Base-by-base conservation (phyloP, 2,888 invertebrate species). In the Shargacucullia verbasci region DNA sequence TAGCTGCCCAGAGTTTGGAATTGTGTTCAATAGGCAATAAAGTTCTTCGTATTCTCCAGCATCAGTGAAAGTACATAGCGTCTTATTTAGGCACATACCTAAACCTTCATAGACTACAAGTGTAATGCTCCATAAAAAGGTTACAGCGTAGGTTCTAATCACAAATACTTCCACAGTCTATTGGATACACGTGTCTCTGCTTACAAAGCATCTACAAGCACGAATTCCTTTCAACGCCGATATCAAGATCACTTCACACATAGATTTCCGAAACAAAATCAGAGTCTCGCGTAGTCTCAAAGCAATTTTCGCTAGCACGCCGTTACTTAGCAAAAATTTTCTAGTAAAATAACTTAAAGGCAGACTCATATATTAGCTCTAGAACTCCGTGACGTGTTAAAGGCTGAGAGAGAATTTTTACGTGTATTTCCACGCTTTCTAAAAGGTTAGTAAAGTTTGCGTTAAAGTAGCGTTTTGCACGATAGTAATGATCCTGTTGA, bases 241-340 rank as follows among this genome's bases (percentile, higher is more conserved):
- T 58, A 43, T 46, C 46, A 45, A 29, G 20, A 20, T 20, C 20
- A 20, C 20, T 41, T 44, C n/a, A 12, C 25, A 38, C 13, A 38
- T 37, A 45, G n/a, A 38, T 46, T 61, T 11, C 20, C 15, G 55
- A 54, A 54, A 59, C 50, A 57, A 64, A 76, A 69, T 73, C 58
- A 41, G 15, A 59, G 20, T 49, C 20, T 20, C 27, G 25, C 45
- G 40, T 25, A 64, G 13, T 76, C 41, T 66, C 37, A 62, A 58
- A 57, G 50, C 31, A 53, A 55, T 73, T 62, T 63, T 58, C 39
- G 10, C 15, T 20, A 25, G 35, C 40, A 56, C 35, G 40, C 53
- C 47, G 44, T 73, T 70, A 61, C 60, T 65, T 38, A 48, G 43
- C 7, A 12, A 29, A 49, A 11, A 37, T 44, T 62, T 63, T 47